Base-by-base conservation (phyloP, 1,140 invertebrate species). In the Pantala flavescens region DNA sequence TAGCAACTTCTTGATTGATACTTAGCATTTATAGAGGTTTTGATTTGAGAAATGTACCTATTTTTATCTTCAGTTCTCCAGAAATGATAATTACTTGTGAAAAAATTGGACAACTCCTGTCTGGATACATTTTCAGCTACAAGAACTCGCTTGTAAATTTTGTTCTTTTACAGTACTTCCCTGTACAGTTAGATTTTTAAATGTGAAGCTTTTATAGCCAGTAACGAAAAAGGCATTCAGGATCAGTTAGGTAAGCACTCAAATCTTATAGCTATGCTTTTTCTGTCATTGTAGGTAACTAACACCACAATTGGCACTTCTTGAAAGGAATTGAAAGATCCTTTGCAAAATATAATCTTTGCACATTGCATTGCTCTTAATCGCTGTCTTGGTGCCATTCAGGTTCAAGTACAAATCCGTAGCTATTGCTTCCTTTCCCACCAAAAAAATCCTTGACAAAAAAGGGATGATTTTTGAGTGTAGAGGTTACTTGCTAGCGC, bases 111-210 rank as follows among this genome's bases (percentile, higher is more conserved):
- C 28, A 36, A 36, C 28, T 36, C 28, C 28, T 36, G 28, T 36
- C 28, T 36, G 28, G 28, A 36, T 36, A 36, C 28, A 36, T 36
- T 36, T 36, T 36, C 28, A 36, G 28, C 28, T 36, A 36, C 28
- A 36, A 36, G 28, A 5, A 2, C 28, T 36, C 9, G 28, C 28
- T 36, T 36, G 28, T 36, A 36, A 36, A 36, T 36, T 36, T 9
- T 36, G 28, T 36, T 36, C 28, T 9, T 36, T 36, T 36, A 36
- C 28, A 36, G n/a, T 63, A 16, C 49, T 7, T 14, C 49, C 49
- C 49, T 63, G 49, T 63, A 63, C 49, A 63, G 49, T 63, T 63
- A 63, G 49, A 63, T 63, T 63, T 63, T 63, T 63, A 63, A 63
- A 36, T 36, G 28, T 36, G 28, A 2, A 36, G 28, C 28, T 36